These are phyloP conservation scores for Vulpes lagopus DNA, from an alignment of 2,113 vertebrate species.

Conservation along the genomic window DNA sequence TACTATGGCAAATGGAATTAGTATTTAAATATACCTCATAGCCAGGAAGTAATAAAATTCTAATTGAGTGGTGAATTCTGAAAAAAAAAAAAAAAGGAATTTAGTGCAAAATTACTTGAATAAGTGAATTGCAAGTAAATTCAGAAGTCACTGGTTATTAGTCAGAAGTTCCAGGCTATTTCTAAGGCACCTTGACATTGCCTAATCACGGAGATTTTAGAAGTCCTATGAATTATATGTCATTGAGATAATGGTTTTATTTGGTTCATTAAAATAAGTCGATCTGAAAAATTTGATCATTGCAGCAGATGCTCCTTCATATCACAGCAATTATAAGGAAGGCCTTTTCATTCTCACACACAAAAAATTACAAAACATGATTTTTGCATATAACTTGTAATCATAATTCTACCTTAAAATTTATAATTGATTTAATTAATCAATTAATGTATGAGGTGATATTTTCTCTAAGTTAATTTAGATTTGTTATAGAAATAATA, in stretches of 20 bases:
- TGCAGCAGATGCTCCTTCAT: constrained; percentile 44
- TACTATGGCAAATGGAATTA: neutral
- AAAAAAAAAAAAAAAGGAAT: neutral
- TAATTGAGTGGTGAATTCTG: constrained; percentile 64
- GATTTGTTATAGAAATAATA: constrained; percentile 53
- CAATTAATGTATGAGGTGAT: neutral
- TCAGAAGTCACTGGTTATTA: constrained; percentile 63
- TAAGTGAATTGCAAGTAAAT: constrained; percentile 65
- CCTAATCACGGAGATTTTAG: constrained; percentile 71
- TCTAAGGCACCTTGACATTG: constrained; percentile 77
- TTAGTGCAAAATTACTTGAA: constrained; percentile 63
- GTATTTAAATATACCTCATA: constrained; percentile 32
- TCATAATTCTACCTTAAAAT: constrained; percentile 63
- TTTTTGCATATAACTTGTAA: neutral
- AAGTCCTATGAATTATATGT: constrained; percentile 71
- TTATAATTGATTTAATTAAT: constrained; percentile 60
- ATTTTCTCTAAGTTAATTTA: constrained; percentile 61
- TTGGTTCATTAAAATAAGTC: constrained; percentile 72
- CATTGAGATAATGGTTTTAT: constrained; percentile 72
- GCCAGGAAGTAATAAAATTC: constrained; percentile 62
- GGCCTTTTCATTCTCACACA: neutral
- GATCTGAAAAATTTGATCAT: constrained; percentile 68
- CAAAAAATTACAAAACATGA: constrained; percentile 47
- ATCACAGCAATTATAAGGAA: constrained; percentile 27
- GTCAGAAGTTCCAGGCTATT: constrained; percentile 65